Base-by-base conservation (phyloP, 2,113 vertebrate species). In the Sclerurus mexicanus region DNA sequence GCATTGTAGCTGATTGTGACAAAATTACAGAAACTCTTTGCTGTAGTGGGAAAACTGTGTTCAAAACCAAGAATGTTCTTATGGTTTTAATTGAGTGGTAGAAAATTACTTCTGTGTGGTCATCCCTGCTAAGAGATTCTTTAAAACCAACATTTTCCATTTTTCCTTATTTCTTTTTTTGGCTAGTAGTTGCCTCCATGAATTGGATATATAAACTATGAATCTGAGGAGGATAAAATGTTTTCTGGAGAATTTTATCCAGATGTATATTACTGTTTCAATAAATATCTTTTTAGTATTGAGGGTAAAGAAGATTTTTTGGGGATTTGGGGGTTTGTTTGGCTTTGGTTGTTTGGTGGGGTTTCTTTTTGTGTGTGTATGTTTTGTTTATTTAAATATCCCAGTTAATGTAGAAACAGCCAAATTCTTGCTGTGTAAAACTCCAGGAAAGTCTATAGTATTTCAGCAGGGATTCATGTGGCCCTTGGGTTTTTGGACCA, bases 11-110 rank as follows among this genome's bases (percentile, higher is more conserved):
- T 83, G 77, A 90, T 79, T 82, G 47, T 63, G 31, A 68, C 91
- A 53, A 67, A 91, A 74, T 74, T 90, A 71, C 87, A 92, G 52
- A 73, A 95, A 64, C 49, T 90, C 35, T 35, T 91, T 91, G 33
- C 50, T 83, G 30, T 63, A 71, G n/a, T 73, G 67, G 72, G 72
- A 94, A 94, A 77, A 87, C 22, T 60, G 44, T 85, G 47, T 90
- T 94, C 73, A 90, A 71, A 81, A 19, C 44, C 39, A 80, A 47
- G 87, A 85, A 89, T 89, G 59, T 76, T 88, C 80, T 93, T 95
- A 74, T 90, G 78, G 68, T 95, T 97, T 96, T 96, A 97, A 93
- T 49, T 90, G 76, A 92, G 42, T 72, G 55, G 50, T 58, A 95
- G 35, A 87, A 96, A 94, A 94, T 68, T 35, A 74, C 60, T 90